These are phyloP conservation scores for Brachyrhaphis roseni DNA, from an alignment of 2,797 vertebrate genomes.

Conservation along the genomic window DNA sequence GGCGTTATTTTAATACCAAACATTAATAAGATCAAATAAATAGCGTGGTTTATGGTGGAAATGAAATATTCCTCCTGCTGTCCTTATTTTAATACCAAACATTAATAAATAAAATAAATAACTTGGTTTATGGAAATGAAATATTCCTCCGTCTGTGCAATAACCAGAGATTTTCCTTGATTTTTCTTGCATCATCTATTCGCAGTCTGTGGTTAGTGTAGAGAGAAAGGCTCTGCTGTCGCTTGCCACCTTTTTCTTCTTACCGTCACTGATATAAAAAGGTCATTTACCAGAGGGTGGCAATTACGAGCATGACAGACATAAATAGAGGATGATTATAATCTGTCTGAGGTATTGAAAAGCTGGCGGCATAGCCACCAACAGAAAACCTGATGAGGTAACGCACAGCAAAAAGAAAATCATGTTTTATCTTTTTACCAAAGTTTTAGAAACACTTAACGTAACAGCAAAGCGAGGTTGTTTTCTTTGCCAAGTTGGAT, in stretches of 20 bases:
- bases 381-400: background rate
- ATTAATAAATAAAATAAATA: background rate
- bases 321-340: background rate
- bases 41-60: background rate
- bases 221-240: background rate
- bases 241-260: background rate
- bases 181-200: background rate
- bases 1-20: background rate
- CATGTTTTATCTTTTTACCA: background rate
- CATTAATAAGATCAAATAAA: background rate
- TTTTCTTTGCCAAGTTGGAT: background rate
- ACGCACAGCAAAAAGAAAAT: background rate
- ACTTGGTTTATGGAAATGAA: background rate
- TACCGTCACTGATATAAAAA: background rate
- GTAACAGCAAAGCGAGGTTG: background rate
- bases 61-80: background rate
- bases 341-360: background rate
- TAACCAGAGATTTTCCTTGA: background rate
- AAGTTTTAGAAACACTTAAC: background rate
- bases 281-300: constrained; percentile 9
- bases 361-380: background rate
- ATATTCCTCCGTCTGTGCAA: background rate
- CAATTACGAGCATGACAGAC: background rate
- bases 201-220: background rate
- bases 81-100: background rate